A percentile compares a stretch with the other conserved stretches of the same genome.
Evolutionary conservation across 2,797 vertebrate species (phyloP).

Genomic region (Spizella passerina): DNA sequence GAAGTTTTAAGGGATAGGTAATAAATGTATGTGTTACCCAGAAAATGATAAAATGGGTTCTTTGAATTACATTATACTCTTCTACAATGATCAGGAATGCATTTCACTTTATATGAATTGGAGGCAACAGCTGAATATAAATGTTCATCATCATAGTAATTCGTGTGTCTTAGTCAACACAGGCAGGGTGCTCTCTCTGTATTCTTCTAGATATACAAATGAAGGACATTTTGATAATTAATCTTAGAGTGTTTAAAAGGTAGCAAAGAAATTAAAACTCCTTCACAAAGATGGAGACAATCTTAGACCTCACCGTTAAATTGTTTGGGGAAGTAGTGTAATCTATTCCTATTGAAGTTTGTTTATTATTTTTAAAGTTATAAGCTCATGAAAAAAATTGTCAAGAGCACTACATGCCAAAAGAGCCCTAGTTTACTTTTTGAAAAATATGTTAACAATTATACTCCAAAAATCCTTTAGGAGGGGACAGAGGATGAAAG

Average conservation of each 20-base stretch:
- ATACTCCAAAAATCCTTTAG: slow-evolving; percentile 57
- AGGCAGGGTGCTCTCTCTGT: neutral
- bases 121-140: neutral
- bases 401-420: neutral
- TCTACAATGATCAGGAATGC: neutral
- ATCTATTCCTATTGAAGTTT: neutral
- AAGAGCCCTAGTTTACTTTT: neutral
- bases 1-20: neutral
- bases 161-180: neutral
- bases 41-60: neutral
- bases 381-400: neutral
- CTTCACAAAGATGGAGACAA: neutral
- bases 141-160: neutral
- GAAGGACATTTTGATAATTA: neutral
- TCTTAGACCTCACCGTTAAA: neutral
- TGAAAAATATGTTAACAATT: neutral
- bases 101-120: neutral
- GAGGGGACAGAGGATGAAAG: slow-evolving; percentile 64
- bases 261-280: neutral
- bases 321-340: neutral
- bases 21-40: neutral
- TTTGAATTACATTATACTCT: neutral
- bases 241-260: neutral
- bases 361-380: neutral
- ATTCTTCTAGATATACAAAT: neutral